Evolutionary conservation across 2,113 vertebrate genomes (phyloP).

Genomic region (Myanophis thanlyinensis): DNA sequence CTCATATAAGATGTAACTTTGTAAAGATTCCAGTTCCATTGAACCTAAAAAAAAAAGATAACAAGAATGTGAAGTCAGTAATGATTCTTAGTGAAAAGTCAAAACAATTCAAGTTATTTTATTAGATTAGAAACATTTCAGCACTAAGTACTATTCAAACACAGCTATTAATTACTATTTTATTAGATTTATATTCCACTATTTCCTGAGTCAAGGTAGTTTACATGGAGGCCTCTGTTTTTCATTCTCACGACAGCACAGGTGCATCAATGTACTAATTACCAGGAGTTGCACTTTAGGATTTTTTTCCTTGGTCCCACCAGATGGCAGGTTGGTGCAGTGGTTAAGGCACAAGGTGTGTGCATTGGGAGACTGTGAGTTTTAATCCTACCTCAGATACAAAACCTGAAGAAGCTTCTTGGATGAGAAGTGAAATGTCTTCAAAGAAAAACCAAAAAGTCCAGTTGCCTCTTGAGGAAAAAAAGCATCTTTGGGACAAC

Average conservation of each 20-base stretch:
- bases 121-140: neutral
- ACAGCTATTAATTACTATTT: neutral
- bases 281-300: neutral
- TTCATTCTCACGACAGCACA: neutral
- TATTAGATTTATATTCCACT: neutral
- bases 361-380: neutral
- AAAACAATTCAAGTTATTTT: neutral
- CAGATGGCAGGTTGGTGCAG: neutral
- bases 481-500: too few relatives aligned
- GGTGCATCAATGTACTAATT: neutral
- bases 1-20: neutral
- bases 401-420: too few relatives aligned
- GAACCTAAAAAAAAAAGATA: conserved; percentile 24
- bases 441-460: too few relatives aligned
- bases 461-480: too few relatives aligned
- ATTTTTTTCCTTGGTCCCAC: neutral
- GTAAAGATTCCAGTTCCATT: neutral
- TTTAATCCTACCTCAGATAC: neutral
- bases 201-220: neutral
- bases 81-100: conserved; percentile 18
- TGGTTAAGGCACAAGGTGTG: neutral
- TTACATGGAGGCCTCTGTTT: neutral
- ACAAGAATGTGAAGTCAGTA: neutral
- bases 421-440: too few relatives aligned
- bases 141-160: neutral